Base-by-base conservation (phyloP, 2,888 invertebrate genomes). In the Mythimna pallens region DNA sequence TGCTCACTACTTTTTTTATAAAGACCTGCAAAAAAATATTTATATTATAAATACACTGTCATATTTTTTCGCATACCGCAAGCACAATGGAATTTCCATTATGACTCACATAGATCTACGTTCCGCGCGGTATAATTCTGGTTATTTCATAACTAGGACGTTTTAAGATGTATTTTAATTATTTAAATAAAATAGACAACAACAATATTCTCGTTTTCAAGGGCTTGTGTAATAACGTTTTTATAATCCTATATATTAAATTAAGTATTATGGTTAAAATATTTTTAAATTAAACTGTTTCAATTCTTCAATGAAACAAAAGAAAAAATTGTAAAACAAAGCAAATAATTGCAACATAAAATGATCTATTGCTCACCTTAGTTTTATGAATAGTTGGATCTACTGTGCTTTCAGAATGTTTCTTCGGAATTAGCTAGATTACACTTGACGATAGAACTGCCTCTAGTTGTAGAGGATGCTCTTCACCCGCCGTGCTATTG, bases 401-500 rank as follows among this genome's bases (percentile, higher is more conserved):
- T 30, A 55, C 52, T 78, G 87, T 84, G 52, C 68, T 76, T 54
- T 50, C 66, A 25, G 72, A 12, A 10, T 66, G 57, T 34, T 87
- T 81, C 76, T 40, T 66, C 63, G 12, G 76, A 9, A 47, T 58
- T 20, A 25, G 30, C n/a, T 88, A 84, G 47, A 82, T 75, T 9
- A 94, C 92, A 4, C 93, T 93, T 14, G 94, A 93, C 0, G 95
- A 95, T 73, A 95, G 81, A 40, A 92, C 91, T 22, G 91, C 92
- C 86, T 95, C 95, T 66, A 94, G 82, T 82, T 92, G 91, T 67
- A 94, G 81, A 0, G 94, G 94, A n/a, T 82, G 89, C 67, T 94
- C 93, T 66, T 91, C 91, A 7, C 79, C 68, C 5, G 66, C 69
- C 55, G 86, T 79, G 62, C 70, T 84, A 12, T 76, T 82, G 52